Percentiles rank a stretch among this genome's conserved stretches.
These are phyloP conservation scores for Acrossocheilus wenchowensis DNA, from an alignment of 2,797 vertebrate species.

Conservation along the genomic window DNA sequence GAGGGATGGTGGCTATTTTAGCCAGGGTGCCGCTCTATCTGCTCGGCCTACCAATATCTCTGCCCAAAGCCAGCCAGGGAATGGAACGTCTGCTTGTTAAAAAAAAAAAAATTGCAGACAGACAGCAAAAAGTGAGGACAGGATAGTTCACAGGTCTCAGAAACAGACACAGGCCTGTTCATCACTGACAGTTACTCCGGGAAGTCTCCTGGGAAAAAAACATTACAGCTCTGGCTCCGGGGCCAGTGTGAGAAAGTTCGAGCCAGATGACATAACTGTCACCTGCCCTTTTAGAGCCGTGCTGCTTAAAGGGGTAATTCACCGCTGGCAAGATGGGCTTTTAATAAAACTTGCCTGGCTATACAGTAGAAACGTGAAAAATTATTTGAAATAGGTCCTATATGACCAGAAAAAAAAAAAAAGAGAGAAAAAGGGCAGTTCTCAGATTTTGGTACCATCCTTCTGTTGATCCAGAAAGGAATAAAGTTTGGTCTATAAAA, in stretches of 20 bases:
- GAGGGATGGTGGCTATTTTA: slow-evolving; percentile 50
- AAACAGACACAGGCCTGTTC: slow-evolving; percentile 36
- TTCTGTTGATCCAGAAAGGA: not conserved
- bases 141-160: slow-evolving; percentile 27
- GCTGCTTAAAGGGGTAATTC: not conserved
- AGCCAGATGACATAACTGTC: not conserved
- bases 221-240: slow-evolving; percentile 9
- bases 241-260: slow-evolving; percentile 12
- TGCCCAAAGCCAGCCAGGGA: slow-evolving; percentile 50
- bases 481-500: not conserved
- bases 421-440: not conserved
- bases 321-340: not conserved
- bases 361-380: not conserved
- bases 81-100: slow-evolving; percentile 59
- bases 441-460: not conserved
- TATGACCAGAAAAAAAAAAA: too few species aligned
- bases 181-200: slow-evolving; percentile 1
- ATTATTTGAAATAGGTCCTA: not conserved
- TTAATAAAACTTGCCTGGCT: not conserved
- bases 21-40: slow-evolving; percentile 53
- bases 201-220: slow-evolving; percentile 9
- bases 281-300: not conserved
- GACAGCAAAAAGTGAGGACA: slow-evolving; percentile 32
- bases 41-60: slow-evolving; percentile 49
- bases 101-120: slow-evolving; percentile 54